These are phyloP conservation scores for Hydropotes inermis DNA, from an alignment of 2,113 vertebrate genomes.

Conservation along the genomic window DNA sequence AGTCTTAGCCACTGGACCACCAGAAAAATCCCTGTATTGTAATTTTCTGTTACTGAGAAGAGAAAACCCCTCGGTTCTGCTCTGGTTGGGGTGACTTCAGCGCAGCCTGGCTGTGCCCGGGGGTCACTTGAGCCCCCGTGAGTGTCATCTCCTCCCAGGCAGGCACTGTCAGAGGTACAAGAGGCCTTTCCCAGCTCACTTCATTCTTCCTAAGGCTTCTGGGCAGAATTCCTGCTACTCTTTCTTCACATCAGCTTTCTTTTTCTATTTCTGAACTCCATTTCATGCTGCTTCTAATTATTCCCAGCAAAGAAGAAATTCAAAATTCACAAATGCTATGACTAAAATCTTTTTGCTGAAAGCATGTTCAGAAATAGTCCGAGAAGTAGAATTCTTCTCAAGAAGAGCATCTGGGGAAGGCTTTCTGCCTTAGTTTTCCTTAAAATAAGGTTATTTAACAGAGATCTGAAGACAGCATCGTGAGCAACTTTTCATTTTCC, in stretches of 20 bases:
- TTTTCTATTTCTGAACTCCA: conserved; percentile 50
- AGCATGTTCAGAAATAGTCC: background rate
- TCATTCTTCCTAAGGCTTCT: background rate
- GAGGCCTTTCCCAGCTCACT: background rate
- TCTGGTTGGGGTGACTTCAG: background rate
- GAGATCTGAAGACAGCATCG: background rate
- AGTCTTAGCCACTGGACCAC: background rate
- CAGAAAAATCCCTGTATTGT: background rate
- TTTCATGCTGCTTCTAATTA: conserved; percentile 15
- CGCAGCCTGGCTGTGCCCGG: fast-evolving
- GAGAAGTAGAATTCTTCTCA: background rate
- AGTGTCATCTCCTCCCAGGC: fast-evolving
- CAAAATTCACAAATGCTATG: conserved; percentile 13
- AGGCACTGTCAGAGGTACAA: background rate
- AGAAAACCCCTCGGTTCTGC: background rate
- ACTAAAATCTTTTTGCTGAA: background rate
- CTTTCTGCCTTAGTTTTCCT: conserved; percentile 2
- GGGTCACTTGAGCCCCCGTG: background rate
- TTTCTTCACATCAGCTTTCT: background rate
- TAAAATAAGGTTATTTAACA: conserved; percentile 22
- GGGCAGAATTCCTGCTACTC: background rate
- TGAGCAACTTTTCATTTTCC: background rate
- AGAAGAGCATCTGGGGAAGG: background rate
- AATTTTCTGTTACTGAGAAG: background rate
- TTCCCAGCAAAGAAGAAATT: conserved; percentile 26